Percentiles rank a stretch among this genome's conserved stretches.
phyloP scores from a whole-genome alignment of 2,797 vertebrate species.

The Siniperca scherzeri region DNA sequence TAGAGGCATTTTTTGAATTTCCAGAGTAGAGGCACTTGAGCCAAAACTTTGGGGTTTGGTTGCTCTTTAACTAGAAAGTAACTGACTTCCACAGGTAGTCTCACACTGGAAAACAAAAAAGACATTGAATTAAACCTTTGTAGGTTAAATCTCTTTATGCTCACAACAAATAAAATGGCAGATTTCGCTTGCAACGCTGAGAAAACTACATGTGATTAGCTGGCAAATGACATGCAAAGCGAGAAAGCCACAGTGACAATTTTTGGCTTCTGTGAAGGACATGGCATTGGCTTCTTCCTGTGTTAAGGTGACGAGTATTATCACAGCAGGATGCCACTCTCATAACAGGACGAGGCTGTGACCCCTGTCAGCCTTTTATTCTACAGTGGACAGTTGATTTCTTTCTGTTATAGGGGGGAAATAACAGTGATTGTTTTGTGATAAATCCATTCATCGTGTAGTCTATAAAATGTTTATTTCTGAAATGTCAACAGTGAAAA shows the following conservation, averaged over 20 bases:
- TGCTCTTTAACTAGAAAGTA: background rate
- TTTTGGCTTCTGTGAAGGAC: slow-evolving; percentile 65
- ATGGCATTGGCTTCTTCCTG: slow-evolving; percentile 61
- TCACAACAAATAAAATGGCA: background rate
- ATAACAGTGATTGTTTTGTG: background rate
- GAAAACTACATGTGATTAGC: slow-evolving; percentile 13
- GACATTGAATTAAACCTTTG: background rate
- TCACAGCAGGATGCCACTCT: slow-evolving; percentile 37
- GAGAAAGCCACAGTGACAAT: slow-evolving; percentile 3
- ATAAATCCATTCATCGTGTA: background rate
- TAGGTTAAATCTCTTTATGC: background rate
- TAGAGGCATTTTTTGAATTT: too few relatives aligned
- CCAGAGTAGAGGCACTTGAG: too few relatives aligned
- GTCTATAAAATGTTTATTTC: background rate
- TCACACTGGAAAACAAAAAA: background rate
- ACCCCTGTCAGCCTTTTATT: slow-evolving; percentile 44
- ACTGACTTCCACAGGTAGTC: background rate
- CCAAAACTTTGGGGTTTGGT: too few relatives aligned
- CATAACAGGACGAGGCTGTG: slow-evolving; percentile 40
- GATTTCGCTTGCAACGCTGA: background rate
- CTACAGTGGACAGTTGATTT: background rate
- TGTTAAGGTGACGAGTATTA: slow-evolving; percentile 70
- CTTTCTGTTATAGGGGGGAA: background rate
- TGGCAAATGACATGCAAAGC: slow-evolving; percentile 42
- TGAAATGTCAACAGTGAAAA: background rate